Percentiles rank a stretch among this genome's conserved stretches.
Evolutionary conservation across 2,113 vertebrate genomes (phyloP).

Genomic region (Ciconia boyciana): DNA sequence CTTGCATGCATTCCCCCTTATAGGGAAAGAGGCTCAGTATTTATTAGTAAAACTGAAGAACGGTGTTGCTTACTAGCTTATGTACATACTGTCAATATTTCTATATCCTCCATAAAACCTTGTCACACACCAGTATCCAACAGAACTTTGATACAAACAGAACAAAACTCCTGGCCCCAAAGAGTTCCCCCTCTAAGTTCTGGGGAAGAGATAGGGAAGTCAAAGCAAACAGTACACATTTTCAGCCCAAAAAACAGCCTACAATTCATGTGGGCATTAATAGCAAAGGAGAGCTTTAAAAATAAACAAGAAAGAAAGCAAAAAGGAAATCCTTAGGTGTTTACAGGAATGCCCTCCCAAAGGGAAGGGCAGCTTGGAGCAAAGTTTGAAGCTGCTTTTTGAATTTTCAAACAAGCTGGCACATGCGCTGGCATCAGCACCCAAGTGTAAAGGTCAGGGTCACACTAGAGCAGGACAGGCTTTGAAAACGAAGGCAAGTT

Average conservation of each 20-base stretch:
- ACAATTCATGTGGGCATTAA: neutral
- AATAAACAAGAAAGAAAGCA: neutral
- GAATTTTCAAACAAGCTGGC: neutral
- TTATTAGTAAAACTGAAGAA: neutral
- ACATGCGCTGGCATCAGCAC: neutral
- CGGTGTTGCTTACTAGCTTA: neutral
- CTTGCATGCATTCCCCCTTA: neutral
- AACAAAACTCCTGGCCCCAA: neutral
- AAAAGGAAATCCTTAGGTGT: neutral
- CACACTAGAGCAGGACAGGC: neutral
- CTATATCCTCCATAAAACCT: neutral
- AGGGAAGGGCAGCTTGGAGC: neutral
- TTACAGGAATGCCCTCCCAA: neutral
- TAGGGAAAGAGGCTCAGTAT: neutral
- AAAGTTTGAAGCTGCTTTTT: neutral
- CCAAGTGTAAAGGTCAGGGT: neutral
- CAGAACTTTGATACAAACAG: neutral
- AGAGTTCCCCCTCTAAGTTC: neutral
- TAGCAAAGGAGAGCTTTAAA: neutral
- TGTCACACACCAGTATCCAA: neutral
- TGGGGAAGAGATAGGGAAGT: neutral
- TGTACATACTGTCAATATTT: neutral
- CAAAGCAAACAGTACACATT: neutral
- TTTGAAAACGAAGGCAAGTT: neutral
- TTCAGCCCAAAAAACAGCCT: neutral